phyloP scores from a whole-genome alignment of 2,113 vertebrate genomes.

The Ranitomeya variabilis region DNA sequence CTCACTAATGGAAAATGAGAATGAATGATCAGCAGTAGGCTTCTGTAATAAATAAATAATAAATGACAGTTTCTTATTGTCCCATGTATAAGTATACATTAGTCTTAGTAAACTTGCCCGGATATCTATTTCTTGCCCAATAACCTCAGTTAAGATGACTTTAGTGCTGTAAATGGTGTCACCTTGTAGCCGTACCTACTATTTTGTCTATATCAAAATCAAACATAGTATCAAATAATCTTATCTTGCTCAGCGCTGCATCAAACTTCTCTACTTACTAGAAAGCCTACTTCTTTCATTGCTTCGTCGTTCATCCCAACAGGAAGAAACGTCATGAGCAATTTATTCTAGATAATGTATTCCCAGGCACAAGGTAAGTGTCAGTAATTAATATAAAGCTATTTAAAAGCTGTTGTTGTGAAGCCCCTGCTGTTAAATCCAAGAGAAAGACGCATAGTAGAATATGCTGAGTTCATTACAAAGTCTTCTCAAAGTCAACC shows the following conservation, averaged over 20 bases:
- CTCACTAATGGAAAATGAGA: too few species aligned
- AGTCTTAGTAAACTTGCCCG: too few species aligned
- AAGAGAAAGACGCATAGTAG: not conserved
- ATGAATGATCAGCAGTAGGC: too few species aligned
- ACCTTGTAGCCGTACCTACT: not conserved
- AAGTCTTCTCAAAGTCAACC: constrained; percentile 10
- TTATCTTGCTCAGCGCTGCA: not conserved
- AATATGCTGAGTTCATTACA: not conserved
- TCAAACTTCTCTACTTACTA: not conserved
- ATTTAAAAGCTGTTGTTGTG: constrained; percentile 10
- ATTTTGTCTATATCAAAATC: not conserved
- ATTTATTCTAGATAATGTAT: constrained; percentile 13
- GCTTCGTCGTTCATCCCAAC: not conserved
- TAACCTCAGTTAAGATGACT: too few species aligned
- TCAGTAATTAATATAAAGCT: constrained; percentile 27
- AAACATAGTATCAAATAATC: not conserved
- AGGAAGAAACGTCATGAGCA: not conserved
- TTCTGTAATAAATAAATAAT: too few species aligned
- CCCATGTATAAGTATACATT: too few species aligned
- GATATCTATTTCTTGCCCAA: too few species aligned
- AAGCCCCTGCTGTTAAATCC: not conserved
- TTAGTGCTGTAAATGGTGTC: too few species aligned
- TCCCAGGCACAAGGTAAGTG: constrained; percentile 13
- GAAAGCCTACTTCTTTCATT: not conserved
- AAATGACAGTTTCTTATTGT: too few species aligned